Evolutionary conservation across 2,888 invertebrate species (phyloP).

Genomic region (Dryococelus australis): DNA sequence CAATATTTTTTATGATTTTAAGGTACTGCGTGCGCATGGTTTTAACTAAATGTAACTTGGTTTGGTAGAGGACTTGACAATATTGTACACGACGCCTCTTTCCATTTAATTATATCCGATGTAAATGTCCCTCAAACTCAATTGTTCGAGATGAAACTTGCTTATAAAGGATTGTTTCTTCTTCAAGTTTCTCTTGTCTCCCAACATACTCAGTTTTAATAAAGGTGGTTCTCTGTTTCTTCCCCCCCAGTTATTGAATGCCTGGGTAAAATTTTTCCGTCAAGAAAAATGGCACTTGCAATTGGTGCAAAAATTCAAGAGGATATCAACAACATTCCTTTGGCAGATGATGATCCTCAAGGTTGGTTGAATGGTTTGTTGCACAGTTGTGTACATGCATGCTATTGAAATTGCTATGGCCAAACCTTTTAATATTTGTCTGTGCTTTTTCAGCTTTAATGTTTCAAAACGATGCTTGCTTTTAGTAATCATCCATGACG

Average conservation of each 20-base stretch:
- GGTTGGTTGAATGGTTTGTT: conserved; percentile 59
- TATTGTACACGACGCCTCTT: no score
- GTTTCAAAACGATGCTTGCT: conserved; percentile 35
- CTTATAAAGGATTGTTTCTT: no score
- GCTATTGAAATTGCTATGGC: neutral
- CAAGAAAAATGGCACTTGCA: conserved; percentile 51
- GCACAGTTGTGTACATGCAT: neutral
- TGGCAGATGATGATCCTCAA: conserved; percentile 93
- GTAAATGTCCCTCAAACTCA: no score
- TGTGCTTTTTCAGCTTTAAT: neutral
- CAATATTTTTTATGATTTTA: no score
- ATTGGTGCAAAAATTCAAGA: conserved; percentile 75
- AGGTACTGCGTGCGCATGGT: no score
- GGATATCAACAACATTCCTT: conserved; percentile 80
- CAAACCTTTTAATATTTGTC: neutral
- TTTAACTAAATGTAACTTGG: no score
- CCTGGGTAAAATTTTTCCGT: neutral
- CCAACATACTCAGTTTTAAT: no score
- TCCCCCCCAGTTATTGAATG: neutral
- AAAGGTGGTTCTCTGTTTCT: neutral
- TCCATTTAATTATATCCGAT: no score
- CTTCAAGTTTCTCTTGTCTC: no score
- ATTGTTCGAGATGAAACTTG: no score
- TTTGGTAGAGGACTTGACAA: no score
- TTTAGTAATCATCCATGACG: conserved; percentile 83